phyloP scores from a whole-genome alignment of 2,888 invertebrate species.

The Ophioninae sp. region DNA sequence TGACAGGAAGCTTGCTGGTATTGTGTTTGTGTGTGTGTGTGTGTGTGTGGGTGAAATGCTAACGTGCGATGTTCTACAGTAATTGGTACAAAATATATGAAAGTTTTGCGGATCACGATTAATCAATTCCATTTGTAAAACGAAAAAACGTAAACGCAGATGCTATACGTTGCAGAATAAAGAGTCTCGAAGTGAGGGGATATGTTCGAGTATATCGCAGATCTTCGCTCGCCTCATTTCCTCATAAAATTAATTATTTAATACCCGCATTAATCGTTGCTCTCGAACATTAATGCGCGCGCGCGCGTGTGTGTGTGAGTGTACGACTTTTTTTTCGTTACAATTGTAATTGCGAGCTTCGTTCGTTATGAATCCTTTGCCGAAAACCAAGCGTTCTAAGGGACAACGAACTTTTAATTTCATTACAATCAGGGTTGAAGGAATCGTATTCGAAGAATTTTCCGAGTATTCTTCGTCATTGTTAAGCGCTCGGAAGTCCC shows the following conservation, averaged over 20 bases:
- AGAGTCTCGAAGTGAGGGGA: slow-evolving; percentile 50
- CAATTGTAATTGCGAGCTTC: slow-evolving; percentile 47
- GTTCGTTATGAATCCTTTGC: slow-evolving; percentile 57
- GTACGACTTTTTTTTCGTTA: slow-evolving; percentile 13
- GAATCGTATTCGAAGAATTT: slow-evolving; percentile 57
- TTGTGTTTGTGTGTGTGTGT: neutral
- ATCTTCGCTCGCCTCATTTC: slow-evolving; percentile 26
- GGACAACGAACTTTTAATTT: slow-evolving; percentile 1
- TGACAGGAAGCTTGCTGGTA: slow-evolving; percentile 29
- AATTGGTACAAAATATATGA: slow-evolving; percentile 56
- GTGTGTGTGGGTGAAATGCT: slow-evolving; percentile 14
- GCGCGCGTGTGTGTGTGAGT: neutral
- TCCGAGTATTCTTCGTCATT: slow-evolving; percentile 54
- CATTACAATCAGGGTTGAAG: slow-evolving; percentile 42
- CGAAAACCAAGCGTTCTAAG: slow-evolving; percentile 7
- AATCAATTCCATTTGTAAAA: slow-evolving; percentile 58
- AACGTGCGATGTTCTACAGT: slow-evolving; percentile 20
- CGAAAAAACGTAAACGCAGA: slow-evolving; percentile 20
- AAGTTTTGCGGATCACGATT: slow-evolving; percentile 38
- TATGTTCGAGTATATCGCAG: slow-evolving; percentile 54
- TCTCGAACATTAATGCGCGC: neutral
- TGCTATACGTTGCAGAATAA: slow-evolving; percentile 22
- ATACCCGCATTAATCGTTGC: slow-evolving; percentile 25
- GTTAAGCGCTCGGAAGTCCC: slow-evolving; percentile 54
- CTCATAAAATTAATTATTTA: slow-evolving; percentile 2